Evolutionary conservation across 2,113 vertebrate genomes (phyloP).

Genomic region (Hylia prasina): DNA sequence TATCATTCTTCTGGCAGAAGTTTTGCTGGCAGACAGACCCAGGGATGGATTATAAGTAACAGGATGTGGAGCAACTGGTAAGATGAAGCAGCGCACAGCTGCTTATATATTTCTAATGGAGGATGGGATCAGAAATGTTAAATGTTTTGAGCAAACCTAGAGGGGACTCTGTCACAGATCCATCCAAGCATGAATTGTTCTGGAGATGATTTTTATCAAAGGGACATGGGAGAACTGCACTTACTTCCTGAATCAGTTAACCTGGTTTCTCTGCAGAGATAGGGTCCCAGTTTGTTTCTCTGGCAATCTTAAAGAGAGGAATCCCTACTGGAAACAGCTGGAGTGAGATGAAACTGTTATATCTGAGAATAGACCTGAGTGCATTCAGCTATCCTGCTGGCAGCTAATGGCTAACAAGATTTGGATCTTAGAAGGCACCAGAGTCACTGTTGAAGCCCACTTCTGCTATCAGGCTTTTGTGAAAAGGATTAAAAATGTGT

Average conservation of each 20-base stretch:
- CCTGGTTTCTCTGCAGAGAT: conserved; percentile 20
- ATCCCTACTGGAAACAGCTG: conserved; percentile 36
- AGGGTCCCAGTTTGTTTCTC: background rate
- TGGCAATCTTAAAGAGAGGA: background rate
- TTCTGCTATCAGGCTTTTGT: conserved; percentile 15
- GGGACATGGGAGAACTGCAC: background rate
- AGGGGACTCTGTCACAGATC: conserved; percentile 11
- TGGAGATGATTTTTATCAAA: conserved; percentile 31
- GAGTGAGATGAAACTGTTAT: conserved; percentile 6
- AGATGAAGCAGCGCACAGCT: conserved; percentile 18
- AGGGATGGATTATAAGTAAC: conserved; percentile 5
- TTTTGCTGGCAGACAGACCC: conserved; percentile 18
- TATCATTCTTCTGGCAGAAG: conserved; percentile 21
- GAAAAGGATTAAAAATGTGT: background rate
- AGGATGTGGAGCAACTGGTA: background rate
- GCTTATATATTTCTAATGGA: background rate
- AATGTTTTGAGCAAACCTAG: conserved; percentile 2
- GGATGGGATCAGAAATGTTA: conserved; percentile 5
- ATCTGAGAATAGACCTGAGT: conserved; percentile 5
- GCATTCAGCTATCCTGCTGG: conserved; percentile 14
- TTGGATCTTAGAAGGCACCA: background rate
- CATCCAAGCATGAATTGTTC: conserved; percentile 20
- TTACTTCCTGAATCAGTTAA: conserved; percentile 25
- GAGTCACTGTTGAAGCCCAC: background rate
- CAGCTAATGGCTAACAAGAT: conserved; percentile 33